Evolutionary conservation across 2,888 invertebrate species (phyloP), one percentile per base, ranked within the genome.

Genomic region (Cheilosia scutellata): DNA sequence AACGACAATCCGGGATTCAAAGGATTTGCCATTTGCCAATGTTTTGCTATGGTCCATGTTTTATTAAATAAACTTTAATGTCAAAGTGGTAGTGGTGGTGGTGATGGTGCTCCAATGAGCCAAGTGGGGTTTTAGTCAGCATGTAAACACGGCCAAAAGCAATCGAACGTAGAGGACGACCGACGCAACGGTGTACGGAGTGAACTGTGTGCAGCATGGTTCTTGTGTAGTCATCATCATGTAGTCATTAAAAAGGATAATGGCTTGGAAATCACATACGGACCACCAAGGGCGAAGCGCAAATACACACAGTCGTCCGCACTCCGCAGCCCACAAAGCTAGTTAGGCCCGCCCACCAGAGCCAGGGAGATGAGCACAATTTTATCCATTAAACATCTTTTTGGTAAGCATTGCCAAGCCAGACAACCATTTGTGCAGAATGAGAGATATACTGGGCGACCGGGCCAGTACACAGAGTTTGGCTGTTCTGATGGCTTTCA

Each of bases 241-340:
- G 79, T 84, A 84, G 84, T 84, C 84, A 84, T 84, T 84, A 84
- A 79, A 84, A 84, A 70, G 75, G 84, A 84, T 84, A 84, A 79
- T 79, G 79, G 84, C 60, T 84, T 84, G 75, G 79, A 84, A 79
- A 84, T 84, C 84, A 79, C 84, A 84, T 71, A 75, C 68, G 75
- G 55, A 78, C 62, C 74, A 77, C 66, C 72, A 47, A 83, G 66
- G 77, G 82, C 71, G 62, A 55, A 72, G 20, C 9, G 9, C 63
- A 65, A 27, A 53, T 20, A 44, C 13, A 58, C 6, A 44, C 49
- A 49, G 47, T 44, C 44, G 53, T 31, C 11, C 9, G 9, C 37
- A 11, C 20, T 11, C 11, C 9, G 11, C 37, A 37, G 37, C 11
- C 31, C 33, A 25, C 16, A 47, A 16, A 66, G 37, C 25, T 31